Conservation (phyloP, 2,797 vertebrate genomes). For the Babyrousa celebensis region DNA sequence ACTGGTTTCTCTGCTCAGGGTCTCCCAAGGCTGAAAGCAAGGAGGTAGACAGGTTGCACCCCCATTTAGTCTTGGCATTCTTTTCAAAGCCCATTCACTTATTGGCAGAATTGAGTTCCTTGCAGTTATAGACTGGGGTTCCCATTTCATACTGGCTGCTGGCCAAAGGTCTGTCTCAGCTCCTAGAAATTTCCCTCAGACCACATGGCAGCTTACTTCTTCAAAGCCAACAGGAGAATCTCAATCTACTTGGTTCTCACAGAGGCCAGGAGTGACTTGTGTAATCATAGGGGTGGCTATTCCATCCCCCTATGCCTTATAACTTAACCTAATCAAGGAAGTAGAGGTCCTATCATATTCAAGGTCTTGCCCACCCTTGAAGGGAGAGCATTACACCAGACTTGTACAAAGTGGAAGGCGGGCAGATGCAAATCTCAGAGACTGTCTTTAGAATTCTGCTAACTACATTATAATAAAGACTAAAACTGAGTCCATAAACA, state of each 20-base stretch:
- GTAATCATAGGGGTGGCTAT: background rate
- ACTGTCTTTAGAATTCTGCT: background rate
- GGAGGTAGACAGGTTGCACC: background rate
- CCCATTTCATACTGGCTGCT: background rate
- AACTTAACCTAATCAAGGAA: background rate
- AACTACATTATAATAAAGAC: background rate
- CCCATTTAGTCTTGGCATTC: background rate
- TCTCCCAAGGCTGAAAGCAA: background rate
- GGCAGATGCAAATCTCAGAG: background rate
- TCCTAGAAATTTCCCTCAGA: background rate
- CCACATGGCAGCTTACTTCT: background rate
- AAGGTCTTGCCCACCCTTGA: background rate
- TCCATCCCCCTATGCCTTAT: background rate
- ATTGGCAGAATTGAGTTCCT: background rate
- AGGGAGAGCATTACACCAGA: background rate
- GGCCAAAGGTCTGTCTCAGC: background rate
- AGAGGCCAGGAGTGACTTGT: background rate
- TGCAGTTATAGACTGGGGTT: background rate
- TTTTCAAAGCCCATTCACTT: background rate
- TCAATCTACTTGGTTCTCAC: background rate
- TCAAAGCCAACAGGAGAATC: slow-evolving; percentile 6
- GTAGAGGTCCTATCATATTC: background rate
- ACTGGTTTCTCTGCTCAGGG: background rate
- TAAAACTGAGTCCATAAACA: slow-evolving; percentile 7
- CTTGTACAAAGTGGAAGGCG: background rate